phyloP scores from a whole-genome alignment of 2,113 vertebrate species.

The Sorex araneus region DNA sequence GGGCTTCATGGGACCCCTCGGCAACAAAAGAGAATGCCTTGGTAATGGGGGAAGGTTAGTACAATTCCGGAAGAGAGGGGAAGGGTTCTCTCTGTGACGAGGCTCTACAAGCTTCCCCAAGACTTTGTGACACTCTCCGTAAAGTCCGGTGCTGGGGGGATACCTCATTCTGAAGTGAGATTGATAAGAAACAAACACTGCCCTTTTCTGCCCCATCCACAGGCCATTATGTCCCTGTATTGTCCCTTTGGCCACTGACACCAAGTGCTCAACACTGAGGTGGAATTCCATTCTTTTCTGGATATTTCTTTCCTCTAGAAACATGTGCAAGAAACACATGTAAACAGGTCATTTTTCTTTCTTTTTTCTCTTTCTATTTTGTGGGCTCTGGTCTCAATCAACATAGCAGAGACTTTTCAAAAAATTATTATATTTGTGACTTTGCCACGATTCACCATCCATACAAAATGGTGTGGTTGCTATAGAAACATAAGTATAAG shows the following conservation, averaged over 20 bases:
- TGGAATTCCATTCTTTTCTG: slow-evolving; percentile 42
- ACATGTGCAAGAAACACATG: slow-evolving; percentile 27
- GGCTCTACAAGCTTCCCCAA: neutral
- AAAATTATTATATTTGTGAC: slow-evolving; percentile 68
- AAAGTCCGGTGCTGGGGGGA: neutral
- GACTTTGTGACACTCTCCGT: slow-evolving; percentile 62
- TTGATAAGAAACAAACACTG: neutral
- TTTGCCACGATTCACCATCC: slow-evolving; percentile 58
- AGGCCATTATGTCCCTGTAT: neutral
- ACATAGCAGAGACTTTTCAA: neutral
- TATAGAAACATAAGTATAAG: slow-evolving; percentile 66
- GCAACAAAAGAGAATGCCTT: neutral
- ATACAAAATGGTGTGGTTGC: slow-evolving; percentile 73
- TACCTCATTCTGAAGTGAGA: neutral
- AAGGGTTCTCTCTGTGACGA: slow-evolving; percentile 53
- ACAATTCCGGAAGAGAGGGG: neutral
- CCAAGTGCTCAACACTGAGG: slow-evolving; percentile 35
- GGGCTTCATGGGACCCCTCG: neutral
- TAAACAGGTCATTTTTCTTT: neutral
- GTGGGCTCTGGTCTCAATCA: slow-evolving; percentile 51
- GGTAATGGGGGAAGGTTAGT: neutral
- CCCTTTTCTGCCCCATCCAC: neutral
- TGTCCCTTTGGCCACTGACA: neutral
- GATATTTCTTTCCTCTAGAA: slow-evolving; percentile 54
- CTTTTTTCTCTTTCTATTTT: neutral